Percentiles rank a stretch among this genome's conserved stretches.
Evolutionary conservation across 2,888 invertebrate species (phyloP).

Genomic region (Chaitophorus viminalis): DNA sequence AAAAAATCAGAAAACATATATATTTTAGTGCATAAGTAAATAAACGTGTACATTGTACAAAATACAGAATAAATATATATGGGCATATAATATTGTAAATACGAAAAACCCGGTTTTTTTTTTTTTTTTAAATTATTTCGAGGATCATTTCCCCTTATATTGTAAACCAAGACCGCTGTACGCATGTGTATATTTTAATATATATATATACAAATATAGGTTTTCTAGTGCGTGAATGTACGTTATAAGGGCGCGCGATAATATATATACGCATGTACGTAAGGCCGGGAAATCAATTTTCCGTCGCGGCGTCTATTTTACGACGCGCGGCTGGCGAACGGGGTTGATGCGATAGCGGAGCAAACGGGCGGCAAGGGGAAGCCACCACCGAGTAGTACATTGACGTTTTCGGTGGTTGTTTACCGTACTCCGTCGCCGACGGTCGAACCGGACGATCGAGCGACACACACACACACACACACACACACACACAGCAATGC

Average conservation of each 20-base stretch:
- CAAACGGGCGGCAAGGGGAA: background rate
- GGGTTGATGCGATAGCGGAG: background rate
- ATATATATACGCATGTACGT: background rate
- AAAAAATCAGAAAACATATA: too few relatives aligned
- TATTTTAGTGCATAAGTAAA: too few relatives aligned
- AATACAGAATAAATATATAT: too few relatives aligned
- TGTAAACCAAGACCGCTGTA: background rate
- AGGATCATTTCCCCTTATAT: background rate
- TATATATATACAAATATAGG: background rate
- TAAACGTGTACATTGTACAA: too few relatives aligned
- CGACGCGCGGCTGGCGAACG: background rate
- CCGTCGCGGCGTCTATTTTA: constrained; percentile 34
- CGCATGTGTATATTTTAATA: too few relatives aligned
- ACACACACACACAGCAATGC: background rate
- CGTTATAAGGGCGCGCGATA: background rate
- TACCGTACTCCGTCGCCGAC: constrained; percentile 1
- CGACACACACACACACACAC: background rate
- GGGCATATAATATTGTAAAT: background rate
- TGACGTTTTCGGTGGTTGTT: constrained; percentile 30
- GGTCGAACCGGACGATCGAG: constrained; percentile 22
- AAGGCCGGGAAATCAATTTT: constrained; percentile 40
- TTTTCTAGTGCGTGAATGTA: background rate
- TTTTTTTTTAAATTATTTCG: background rate
- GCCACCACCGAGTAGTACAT: constrained; percentile 13
- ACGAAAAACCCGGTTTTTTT: background rate